These are phyloP conservation scores for Eretmochelys imbricata DNA, from an alignment of 2,113 vertebrate genomes.

Conservation along the genomic window DNA sequence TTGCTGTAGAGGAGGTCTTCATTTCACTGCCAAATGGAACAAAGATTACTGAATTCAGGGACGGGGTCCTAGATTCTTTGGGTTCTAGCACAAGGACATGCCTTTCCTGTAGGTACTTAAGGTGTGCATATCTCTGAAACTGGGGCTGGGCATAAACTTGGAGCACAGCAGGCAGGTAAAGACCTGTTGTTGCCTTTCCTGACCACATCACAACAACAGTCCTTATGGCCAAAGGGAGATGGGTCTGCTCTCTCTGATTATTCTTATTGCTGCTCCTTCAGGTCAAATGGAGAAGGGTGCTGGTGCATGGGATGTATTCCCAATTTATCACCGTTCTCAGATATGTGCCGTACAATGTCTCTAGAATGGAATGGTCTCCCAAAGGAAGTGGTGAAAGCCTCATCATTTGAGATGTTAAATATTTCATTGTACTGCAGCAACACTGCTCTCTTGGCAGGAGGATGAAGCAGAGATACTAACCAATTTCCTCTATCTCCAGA, in stretches of 20 bases:
- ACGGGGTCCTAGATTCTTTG: neutral
- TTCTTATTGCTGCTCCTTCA: neutral
- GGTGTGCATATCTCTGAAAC: neutral
- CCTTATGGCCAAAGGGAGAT: neutral
- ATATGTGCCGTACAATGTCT: neutral
- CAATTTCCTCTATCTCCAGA: neutral
- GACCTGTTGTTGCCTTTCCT: accelerated
- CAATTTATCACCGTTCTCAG: neutral
- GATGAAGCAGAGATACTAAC: accelerated
- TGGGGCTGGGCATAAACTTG: neutral
- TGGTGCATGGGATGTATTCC: neutral
- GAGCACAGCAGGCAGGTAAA: neutral
- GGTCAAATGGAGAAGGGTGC: neutral
- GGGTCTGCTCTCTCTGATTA: neutral
- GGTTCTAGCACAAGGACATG: neutral
- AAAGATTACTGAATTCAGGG: neutral
- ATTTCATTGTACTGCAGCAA: neutral
- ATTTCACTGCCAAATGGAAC: neutral
- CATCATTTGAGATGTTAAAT: neutral
- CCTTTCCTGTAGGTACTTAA: neutral
- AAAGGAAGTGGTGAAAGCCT: neutral
- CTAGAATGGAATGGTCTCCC: neutral
- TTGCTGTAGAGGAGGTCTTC: neutral
- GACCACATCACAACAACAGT: neutral
- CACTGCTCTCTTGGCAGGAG: neutral